Percentiles rank a stretch among this genome's conserved stretches.
Conservation (phyloP, 2,113 vertebrate species). For the Oncorhynchus tshawytscha region DNA sequence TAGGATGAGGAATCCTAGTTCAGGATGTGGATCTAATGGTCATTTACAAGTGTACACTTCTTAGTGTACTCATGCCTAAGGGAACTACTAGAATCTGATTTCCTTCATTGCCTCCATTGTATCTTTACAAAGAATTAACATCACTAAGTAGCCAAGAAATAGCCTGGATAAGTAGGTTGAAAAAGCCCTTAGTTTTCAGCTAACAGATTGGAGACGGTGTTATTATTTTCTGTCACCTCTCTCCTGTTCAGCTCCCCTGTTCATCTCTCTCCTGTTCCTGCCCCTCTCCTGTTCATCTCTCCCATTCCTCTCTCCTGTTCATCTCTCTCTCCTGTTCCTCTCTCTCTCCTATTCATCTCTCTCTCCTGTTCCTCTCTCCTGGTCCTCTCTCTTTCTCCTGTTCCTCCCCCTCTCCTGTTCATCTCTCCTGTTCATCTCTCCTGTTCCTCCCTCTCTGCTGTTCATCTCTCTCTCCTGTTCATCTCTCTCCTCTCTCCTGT, state of each 20-base stretch:
- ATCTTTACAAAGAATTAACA: not conserved
- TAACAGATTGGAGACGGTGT: conserved; percentile 9
- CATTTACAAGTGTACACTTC: not conserved
- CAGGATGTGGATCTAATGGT: not conserved
- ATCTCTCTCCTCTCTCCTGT: too few species aligned
- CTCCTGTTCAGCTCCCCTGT: not conserved
- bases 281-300: not conserved
- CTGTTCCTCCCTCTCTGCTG: too few species aligned
- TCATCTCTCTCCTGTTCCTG: not conserved
- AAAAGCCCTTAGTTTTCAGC: not conserved
- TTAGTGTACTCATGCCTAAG: not conserved
- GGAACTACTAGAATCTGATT: not conserved
- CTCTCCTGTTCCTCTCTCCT: not conserved
- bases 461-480: too few species aligned
- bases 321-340: not conserved
- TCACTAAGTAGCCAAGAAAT: not conserved
- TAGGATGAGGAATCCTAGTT: not conserved
- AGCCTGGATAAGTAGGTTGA: not conserved
- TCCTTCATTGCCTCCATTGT: not conserved
- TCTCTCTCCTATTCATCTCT: not conserved
- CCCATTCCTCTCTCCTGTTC: too few species aligned
- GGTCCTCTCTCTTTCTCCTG: not conserved
- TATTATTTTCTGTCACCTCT: not conserved
- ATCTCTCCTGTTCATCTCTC: too few species aligned
- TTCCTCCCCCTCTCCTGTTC: too few species aligned